Percentiles rank a stretch among this genome's conserved stretches.
phyloP scores from a whole-genome alignment of 1,140 invertebrate genomes.

The Hetaerina americana region DNA sequence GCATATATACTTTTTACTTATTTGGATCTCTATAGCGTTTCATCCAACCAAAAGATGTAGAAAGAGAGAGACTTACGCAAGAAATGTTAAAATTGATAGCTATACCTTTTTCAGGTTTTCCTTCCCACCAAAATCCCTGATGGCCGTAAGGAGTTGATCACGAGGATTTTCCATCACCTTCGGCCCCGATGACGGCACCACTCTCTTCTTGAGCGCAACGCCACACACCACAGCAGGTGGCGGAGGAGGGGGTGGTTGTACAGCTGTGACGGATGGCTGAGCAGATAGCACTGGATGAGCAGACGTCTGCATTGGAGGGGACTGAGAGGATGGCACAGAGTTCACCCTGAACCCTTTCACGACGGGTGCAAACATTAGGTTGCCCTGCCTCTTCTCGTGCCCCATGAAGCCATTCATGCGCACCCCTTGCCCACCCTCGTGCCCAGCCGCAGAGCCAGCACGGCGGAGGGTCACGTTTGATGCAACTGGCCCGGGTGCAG shows the following conservation, averaged over 20 bases:
- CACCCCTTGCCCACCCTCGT: not conserved
- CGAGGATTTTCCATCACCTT: slow-evolving; percentile 36
- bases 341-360: slow-evolving; percentile 23
- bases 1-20: no score
- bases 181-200: not conserved
- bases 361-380: slow-evolving; percentile 15
- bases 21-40: not conserved
- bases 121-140: slow-evolving; percentile 50
- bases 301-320: slow-evolving; percentile 6
- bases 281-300: not conserved
- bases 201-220: slow-evolving; percentile 27
- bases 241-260: slow-evolving; percentile 27
- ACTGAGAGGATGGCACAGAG: not conserved
- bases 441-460: not conserved
- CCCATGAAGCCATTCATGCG: not conserved
- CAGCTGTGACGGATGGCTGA: slow-evolving; percentile 2
- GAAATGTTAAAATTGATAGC: slow-evolving; percentile 21
- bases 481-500: no score
- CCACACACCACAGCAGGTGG: slow-evolving; percentile 31
- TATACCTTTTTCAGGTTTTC: slow-evolving; percentile 39
- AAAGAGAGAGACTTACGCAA: not conserved
- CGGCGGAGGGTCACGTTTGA: not conserved
- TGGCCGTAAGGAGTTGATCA: slow-evolving; percentile 53
- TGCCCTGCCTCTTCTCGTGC: not conserved
- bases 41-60: not conserved